These are phyloP conservation scores for Tanypteryx hageni DNA, from an alignment of 2,888 invertebrate genomes.

Conservation along the genomic window DNA sequence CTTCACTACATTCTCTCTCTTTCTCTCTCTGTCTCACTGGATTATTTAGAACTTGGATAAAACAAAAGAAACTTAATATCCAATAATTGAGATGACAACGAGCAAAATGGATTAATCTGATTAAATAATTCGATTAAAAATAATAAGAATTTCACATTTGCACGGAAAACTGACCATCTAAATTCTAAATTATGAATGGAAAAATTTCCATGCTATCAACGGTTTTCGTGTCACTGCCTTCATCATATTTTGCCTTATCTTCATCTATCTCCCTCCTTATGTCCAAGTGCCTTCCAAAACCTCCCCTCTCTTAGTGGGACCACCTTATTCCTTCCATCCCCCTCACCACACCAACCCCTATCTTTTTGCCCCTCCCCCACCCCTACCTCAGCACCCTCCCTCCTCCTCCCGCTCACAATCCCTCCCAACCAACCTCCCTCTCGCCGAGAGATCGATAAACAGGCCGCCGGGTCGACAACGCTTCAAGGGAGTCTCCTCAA, in stretches of 20 bases:
- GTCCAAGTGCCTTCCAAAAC: conserved; percentile 41
- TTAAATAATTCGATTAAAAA: too few relatives aligned
- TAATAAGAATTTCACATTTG: background rate
- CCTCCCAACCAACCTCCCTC: conserved; percentile 66
- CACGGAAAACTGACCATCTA: background rate
- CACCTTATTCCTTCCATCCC: background rate
- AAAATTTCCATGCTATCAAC: background rate
- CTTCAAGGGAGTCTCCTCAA: conserved; percentile 67
- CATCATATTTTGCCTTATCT: conserved; percentile 6
- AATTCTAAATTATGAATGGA: background rate
- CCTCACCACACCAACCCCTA: conserved; percentile 70
- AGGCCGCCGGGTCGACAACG: conserved; percentile 69
- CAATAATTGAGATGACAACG: too few relatives aligned
- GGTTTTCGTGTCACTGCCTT: conserved; percentile 28
- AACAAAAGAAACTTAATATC: too few relatives aligned
- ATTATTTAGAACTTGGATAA: too few relatives aligned
- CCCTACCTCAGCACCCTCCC: conserved; percentile 66
- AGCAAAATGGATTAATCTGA: too few relatives aligned
- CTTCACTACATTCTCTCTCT: too few relatives aligned
- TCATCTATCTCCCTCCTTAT: conserved; percentile 50
- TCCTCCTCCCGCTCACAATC: conserved; percentile 62
- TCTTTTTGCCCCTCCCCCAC: conserved; percentile 67
- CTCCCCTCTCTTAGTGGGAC: too few relatives aligned
- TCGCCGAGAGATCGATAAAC: conserved; percentile 69
- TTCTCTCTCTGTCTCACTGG: too few relatives aligned